These are phyloP conservation scores for Stigmatopora argus DNA, from an alignment of 2,113 vertebrate genomes.

Conservation along the genomic window DNA sequence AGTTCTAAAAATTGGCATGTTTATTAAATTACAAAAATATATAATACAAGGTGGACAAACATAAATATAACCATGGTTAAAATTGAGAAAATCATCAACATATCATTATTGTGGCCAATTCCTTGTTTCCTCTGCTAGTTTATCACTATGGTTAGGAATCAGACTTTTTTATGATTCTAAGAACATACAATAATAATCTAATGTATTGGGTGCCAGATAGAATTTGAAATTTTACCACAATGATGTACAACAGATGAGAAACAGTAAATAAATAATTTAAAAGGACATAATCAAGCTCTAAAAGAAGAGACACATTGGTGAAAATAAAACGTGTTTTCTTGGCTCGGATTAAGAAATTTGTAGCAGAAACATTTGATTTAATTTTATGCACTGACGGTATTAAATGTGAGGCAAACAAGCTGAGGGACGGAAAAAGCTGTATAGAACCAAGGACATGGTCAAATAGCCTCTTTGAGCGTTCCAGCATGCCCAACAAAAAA, in stretches of 20 bases:
- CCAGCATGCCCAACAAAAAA: background rate
- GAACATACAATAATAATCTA: background rate
- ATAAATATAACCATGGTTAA: background rate
- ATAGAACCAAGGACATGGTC: background rate
- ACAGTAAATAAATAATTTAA: background rate
- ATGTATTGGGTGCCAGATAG: background rate
- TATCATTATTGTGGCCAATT: background rate
- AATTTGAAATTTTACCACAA: too few relatives aligned
- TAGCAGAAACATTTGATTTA: background rate
- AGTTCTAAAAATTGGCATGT: background rate
- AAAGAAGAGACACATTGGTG: background rate
- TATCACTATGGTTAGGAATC: background rate
- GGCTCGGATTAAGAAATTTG: background rate
- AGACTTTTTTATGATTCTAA: background rate
- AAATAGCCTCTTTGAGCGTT: background rate
- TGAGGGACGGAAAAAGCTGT: background rate
- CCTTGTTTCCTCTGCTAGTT: background rate
- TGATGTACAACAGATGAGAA: too few relatives aligned
- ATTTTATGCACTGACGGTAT: background rate
- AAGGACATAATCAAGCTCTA: too few relatives aligned
- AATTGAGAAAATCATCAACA: background rate
- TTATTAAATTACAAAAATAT: background rate
- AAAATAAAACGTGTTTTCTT: background rate
- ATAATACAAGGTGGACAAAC: background rate
- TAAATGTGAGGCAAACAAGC: background rate